Evolutionary conservation across 2,888 invertebrate genomes (phyloP).

Genomic region (Trissoscelio sp.): DNA sequence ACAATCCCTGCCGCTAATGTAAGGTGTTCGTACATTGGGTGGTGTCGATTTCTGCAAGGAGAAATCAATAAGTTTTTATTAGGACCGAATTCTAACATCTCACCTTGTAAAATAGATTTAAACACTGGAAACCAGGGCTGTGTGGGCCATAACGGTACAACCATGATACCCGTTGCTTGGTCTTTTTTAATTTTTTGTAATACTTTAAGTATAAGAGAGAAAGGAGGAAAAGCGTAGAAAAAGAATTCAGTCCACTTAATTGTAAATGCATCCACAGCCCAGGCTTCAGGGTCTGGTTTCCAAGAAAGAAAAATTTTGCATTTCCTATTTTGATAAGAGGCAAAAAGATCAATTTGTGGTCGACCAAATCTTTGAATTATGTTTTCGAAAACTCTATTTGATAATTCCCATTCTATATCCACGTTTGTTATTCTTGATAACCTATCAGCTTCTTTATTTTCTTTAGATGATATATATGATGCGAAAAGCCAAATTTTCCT

Average conservation of each 20-base stretch:
- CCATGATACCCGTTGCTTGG: conserved; percentile 43
- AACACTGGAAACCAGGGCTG: conserved; percentile 54
- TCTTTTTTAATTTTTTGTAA: conserved; percentile 45
- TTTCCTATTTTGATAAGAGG: conserved; percentile 69
- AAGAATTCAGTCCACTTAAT: conserved; percentile 61
- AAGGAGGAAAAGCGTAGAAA: conserved; percentile 70
- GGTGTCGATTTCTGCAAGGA: conserved; percentile 36
- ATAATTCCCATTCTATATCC: conserved; percentile 69
- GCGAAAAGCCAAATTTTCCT: conserved; percentile 69
- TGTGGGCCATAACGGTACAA: conserved; percentile 55
- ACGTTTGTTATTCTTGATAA: conserved; percentile 67
- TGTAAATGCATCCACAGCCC: conserved; percentile 67
- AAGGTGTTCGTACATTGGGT: conserved; percentile 41
- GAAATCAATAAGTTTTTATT: conserved; percentile 56
- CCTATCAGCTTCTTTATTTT: conserved; percentile 68
- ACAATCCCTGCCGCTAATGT: conserved; percentile 55
- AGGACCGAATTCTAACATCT: conserved; percentile 32
- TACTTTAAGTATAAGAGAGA: conserved; percentile 36
- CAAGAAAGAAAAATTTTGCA: conserved; percentile 66
- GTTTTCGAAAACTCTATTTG: conserved; percentile 44
- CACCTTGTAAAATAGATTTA: neutral
- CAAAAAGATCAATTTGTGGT: conserved; percentile 69
- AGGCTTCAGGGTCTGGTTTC: conserved; percentile 65
- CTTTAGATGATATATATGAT: conserved; percentile 64
- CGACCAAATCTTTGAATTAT: conserved; percentile 56